phyloP scores from a whole-genome alignment of 2,888 invertebrate genomes.

The Romanomermis culicivorax region DNA sequence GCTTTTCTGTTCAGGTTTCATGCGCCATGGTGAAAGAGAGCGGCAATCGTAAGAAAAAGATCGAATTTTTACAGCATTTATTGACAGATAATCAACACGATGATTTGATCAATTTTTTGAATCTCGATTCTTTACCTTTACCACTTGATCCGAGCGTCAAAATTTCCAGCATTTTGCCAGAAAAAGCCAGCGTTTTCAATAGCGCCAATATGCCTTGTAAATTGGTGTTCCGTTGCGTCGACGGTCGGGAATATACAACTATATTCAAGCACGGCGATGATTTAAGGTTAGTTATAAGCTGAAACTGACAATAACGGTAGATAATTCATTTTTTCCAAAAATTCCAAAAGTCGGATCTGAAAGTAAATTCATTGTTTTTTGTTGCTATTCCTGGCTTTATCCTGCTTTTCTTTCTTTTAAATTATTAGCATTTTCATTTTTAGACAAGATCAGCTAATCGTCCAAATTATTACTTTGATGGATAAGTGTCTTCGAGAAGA shows the following conservation, averaged over 20 bases:
- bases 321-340: not conserved
- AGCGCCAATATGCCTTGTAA: conserved; percentile 85
- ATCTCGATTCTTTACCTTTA: conserved; percentile 75
- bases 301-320: not conserved
- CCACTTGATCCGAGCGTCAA: conserved; percentile 76
- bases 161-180: conserved; percentile 65
- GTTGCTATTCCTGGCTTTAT: no score
- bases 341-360: not conserved
- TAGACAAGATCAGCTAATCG: conserved; percentile 82
- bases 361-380: not conserved
- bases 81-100: conserved; percentile 42
- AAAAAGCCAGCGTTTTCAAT: conserved; percentile 78
- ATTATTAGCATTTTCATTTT: conserved; percentile 6
- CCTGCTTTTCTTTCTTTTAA: no score
- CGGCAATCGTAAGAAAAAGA: conserved; percentile 68
- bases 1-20: no score
- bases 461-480: conserved; percentile 96
- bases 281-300: conserved; percentile 31
- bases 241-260: conserved; percentile 58
- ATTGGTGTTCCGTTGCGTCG: conserved; percentile 55
- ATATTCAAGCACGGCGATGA: conserved; percentile 98
- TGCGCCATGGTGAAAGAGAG: conserved; percentile 70
- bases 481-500: conserved; percentile 72
- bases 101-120: conserved; percentile 54
- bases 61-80: conserved; percentile 48